These are phyloP conservation scores for Phlogophora meticulosa DNA, from an alignment of 2,888 invertebrate genomes.

Conservation along the genomic window DNA sequence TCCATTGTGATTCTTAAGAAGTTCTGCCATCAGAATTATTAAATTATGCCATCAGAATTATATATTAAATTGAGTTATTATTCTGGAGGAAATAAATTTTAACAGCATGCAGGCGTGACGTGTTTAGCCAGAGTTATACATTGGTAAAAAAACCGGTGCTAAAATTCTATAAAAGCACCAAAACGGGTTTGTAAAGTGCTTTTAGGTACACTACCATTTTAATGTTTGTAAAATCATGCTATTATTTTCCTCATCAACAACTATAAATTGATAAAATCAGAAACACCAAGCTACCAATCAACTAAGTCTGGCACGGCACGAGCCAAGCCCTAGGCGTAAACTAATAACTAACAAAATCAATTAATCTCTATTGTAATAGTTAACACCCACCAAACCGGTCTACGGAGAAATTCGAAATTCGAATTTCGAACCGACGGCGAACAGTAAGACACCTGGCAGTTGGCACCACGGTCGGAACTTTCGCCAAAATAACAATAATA, in stretches of 20 bases:
- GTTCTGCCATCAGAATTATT: neutral
- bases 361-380: conserved; percentile 52
- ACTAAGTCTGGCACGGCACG: conserved; percentile 15
- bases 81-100: too few species aligned
- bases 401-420: conserved; percentile 81
- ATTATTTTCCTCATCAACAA: conserved; percentile 20
- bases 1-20: neutral
- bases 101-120: too few species aligned
- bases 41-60: too few species aligned
- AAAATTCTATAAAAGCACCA: too few species aligned
- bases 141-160: too few species aligned
- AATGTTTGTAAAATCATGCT: neutral
- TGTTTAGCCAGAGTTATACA: too few species aligned
- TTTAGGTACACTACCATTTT: conserved; percentile 5
- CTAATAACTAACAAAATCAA: conserved; percentile 45
- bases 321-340: conserved; percentile 42
- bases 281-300: neutral
- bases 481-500: conserved; percentile 77
- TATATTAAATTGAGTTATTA: too few species aligned
- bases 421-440: conserved; percentile 64
- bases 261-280: conserved; percentile 43
- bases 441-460: conserved; percentile 79
- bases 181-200: too few species aligned
- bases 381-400: conserved; percentile 74
- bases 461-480: conserved; percentile 72